phyloP scores from a whole-genome alignment of 2,113 vertebrate species.

The Calyptomena viridis region DNA sequence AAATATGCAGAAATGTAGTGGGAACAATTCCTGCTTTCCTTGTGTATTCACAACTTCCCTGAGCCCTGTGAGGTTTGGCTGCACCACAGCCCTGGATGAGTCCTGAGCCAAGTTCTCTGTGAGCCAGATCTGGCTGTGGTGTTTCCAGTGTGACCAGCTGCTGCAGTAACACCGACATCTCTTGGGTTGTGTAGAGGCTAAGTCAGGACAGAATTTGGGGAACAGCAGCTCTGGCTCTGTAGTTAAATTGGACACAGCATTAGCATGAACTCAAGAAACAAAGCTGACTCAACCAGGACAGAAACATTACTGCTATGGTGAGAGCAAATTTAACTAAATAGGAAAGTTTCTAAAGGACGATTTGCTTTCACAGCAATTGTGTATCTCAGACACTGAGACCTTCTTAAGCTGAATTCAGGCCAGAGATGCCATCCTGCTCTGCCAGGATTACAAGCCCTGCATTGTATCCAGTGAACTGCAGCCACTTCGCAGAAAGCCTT shows the following conservation, averaged over 20 bases:
- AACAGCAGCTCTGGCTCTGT: not conserved
- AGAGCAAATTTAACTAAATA: not conserved
- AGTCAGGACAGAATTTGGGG: not conserved
- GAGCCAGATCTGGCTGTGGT: not conserved
- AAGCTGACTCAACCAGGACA: not conserved
- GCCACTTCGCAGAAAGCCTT: not conserved
- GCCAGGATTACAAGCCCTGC: not conserved
- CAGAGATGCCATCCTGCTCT: not conserved
- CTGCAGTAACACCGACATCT: not conserved
- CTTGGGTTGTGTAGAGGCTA: not conserved
- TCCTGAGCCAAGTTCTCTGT: not conserved
- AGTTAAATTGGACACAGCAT: not conserved
- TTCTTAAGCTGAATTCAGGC: not conserved
- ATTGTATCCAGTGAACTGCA: constrained; percentile 2
- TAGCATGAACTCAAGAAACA: not conserved
- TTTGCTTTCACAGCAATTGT: not conserved
- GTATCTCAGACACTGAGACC: not conserved
- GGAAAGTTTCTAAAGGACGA: not conserved
- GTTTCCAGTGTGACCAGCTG: not conserved
- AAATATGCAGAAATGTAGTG: not conserved
- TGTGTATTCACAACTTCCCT: not conserved
- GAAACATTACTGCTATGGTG: not conserved
- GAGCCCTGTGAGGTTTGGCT: not conserved
- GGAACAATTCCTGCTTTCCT: not conserved
- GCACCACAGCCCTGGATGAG: not conserved